These are phyloP conservation scores for Trissolcus basalis DNA, from an alignment of 1,140 invertebrate species.

Conservation along the genomic window DNA sequence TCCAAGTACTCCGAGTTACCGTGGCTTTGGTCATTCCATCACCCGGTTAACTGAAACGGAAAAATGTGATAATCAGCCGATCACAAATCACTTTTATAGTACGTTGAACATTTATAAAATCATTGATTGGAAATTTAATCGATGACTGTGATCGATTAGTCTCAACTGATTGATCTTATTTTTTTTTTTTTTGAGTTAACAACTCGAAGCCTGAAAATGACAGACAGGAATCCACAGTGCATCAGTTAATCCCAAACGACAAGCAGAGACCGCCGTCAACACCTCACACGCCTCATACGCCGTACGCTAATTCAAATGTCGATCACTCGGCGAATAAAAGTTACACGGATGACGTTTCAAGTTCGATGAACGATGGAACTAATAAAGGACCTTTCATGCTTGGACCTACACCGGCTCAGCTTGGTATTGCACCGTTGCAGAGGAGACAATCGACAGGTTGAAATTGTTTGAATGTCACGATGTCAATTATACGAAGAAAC, in stretches of 20 bases:
- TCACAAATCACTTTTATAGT: slow-evolving; percentile 70
- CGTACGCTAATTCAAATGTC: slow-evolving; percentile 64
- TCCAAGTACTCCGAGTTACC: slow-evolving; percentile 69
- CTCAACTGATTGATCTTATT: not conserved
- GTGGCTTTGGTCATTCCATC: slow-evolving; percentile 68
- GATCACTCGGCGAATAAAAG: slow-evolving; percentile 67
- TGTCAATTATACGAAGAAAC: too few species aligned
- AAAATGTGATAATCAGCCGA: slow-evolving; percentile 63
- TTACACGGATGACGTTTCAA: slow-evolving; percentile 67
- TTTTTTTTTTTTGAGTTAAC: slow-evolving; percentile 57
- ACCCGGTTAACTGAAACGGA: slow-evolving; percentile 68
- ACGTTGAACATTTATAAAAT: slow-evolving; percentile 18
- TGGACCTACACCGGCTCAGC: slow-evolving; percentile 93
- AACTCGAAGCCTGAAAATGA: slow-evolving; percentile 68
- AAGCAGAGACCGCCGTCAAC: slow-evolving; percentile 69
- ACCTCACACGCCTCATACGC: slow-evolving; percentile 70
- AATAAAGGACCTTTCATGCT: slow-evolving; percentile 84
- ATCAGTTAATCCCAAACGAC: slow-evolving; percentile 60
- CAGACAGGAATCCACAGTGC: slow-evolving; percentile 63
- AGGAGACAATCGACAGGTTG: slow-evolving; percentile 86
- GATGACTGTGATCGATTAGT: not conserved
- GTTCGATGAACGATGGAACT: slow-evolving; percentile 70
- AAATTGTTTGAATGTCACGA: slow-evolving; percentile 44
- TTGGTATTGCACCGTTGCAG: slow-evolving; percentile 91
- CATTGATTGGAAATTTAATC: slow-evolving; percentile 1